Conservation (phyloP, 2,113 vertebrate genomes). For the Sylvicapra grimmia region DNA sequence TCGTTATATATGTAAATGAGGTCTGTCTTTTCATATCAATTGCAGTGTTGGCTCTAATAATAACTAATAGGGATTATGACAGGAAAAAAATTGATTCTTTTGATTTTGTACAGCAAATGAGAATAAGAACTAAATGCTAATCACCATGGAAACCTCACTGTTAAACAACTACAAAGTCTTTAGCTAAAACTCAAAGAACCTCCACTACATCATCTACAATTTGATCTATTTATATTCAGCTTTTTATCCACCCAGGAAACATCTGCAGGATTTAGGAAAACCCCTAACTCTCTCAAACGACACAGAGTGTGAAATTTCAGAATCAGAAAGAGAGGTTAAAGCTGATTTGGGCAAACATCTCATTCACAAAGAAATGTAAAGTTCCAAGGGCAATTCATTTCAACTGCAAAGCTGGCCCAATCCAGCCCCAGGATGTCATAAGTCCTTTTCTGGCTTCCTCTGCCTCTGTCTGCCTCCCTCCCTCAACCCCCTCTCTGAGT, state of each 20-base stretch:
- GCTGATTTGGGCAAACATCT: neutral
- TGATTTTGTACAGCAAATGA: constrained; percentile 26
- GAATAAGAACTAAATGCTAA: constrained; percentile 46
- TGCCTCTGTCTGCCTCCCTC: neutral
- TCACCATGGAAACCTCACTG: constrained; percentile 70
- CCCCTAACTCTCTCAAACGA: neutral
- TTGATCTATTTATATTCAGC: constrained; percentile 13
- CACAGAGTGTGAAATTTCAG: neutral
- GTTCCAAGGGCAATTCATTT: neutral
- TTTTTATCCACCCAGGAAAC: constrained; percentile 17
- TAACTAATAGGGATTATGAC: neutral
- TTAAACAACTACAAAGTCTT: constrained; percentile 49
- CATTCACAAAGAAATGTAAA: neutral
- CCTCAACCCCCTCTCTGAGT: neutral
- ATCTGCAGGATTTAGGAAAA: neutral
- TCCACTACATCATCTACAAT: neutral
- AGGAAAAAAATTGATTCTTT: constrained; percentile 23
- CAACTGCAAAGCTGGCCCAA: neutral
- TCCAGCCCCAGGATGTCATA: neutral
- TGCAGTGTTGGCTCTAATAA: neutral
- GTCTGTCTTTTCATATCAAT: neutral
- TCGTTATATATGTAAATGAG: neutral
- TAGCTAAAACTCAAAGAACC: constrained; percentile 13
- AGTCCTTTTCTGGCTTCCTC: neutral
- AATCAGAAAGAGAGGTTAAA: neutral